Evolutionary conservation across 2,888 invertebrate genomes (phyloP), one percentile per base, ranked within the genome.

Genomic region (Junonia oenone): DNA sequence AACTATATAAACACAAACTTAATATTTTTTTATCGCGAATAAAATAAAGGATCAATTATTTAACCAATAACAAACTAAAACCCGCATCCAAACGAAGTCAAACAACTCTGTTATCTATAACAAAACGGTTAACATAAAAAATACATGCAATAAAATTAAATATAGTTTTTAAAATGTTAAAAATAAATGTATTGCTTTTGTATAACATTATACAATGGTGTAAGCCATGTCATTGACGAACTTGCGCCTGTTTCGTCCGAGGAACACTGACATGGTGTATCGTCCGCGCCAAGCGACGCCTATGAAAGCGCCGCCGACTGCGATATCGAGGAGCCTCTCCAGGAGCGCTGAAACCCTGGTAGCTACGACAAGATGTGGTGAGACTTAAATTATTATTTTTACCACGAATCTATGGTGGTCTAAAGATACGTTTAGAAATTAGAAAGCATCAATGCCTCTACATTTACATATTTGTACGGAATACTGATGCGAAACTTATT

Each of bases 331-430:
- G 57, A 81, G 65, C 57, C 75, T 90, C 11, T 89, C 89, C 1
- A 84, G 76, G 58, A 88, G 89, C 29, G 90, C 90, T 51, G 91
- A 91, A 61, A 81, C 83, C 3, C 69, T 91, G 15, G 76, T 75
- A 11, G 83, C 79, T 6, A 75, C 75, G 35, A 72, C 75, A 3
- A 81, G 77, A 67, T 63, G 63, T 61, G 83, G 82, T 83, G 72
- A 73, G 75, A 38, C 6, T 40, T 60, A 22, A 22, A 22, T 22
- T 22, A 22, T 5, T 5, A 22, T 3, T 22, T 22, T 22, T 22
- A 2, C 22, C 22, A 3, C n/a, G n/a, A n/a, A n/a, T n/a, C n/a
- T n/a, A n/a, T n/a, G n/a, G n/a, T n/a, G n/a, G n/a, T n/a, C n/a
- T n/a, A n/a, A n/a, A n/a, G n/a, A n/a, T n/a, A n/a, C n/a, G n/a